Conservation (phyloP, 92 coral and sea anemone genomes). For the Epizoanthus scotinus region DNA sequence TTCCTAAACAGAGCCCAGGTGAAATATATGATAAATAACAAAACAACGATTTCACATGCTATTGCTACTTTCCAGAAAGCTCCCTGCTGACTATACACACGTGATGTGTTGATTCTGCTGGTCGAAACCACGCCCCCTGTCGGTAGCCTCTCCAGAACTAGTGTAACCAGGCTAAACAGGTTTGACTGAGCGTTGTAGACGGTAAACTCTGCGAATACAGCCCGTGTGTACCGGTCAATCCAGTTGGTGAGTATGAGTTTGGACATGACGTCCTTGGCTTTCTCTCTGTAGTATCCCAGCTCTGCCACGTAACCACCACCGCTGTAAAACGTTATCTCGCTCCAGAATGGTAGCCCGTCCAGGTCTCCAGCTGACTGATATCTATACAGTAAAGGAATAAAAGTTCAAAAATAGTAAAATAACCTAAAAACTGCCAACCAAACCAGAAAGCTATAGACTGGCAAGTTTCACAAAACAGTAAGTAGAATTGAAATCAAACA, state of each 20-base stretch:
- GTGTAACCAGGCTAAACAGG: constrained; percentile 64
- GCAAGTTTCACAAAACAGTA: too few relatives aligned
- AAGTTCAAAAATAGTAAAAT: too few relatives aligned
- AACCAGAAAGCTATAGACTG: too few relatives aligned
- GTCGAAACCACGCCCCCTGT: constrained; percentile 58
- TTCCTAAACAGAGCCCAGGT: constrained; percentile 48
- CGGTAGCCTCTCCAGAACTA: constrained; percentile 56
- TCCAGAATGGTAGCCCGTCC: constrained; percentile 63
- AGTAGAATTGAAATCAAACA: too few relatives aligned
- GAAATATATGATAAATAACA: constrained; percentile 33
- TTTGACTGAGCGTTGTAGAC: constrained; percentile 69
- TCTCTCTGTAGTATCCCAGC: constrained; percentile 52
- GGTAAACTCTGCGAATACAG: constrained; percentile 52
- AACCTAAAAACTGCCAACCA: too few relatives aligned
- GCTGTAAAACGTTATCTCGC: constrained; percentile 48
- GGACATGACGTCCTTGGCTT: constrained; percentile 40
- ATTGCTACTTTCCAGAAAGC: constrained; percentile 44
- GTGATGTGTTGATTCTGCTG: constrained; percentile 60
- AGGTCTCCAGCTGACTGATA: constrained; percentile 43
- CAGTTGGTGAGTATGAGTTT: constrained; percentile 49
- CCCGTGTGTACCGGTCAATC: constrained; percentile 56
- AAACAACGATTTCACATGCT: constrained; percentile 41
- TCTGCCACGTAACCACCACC: constrained; percentile 65
- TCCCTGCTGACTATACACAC: constrained; percentile 62
- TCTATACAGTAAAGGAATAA: not conserved